Evolutionary conservation across 2,113 vertebrate species (phyloP).

Genomic region (Pantherophis guttatus): DNA sequence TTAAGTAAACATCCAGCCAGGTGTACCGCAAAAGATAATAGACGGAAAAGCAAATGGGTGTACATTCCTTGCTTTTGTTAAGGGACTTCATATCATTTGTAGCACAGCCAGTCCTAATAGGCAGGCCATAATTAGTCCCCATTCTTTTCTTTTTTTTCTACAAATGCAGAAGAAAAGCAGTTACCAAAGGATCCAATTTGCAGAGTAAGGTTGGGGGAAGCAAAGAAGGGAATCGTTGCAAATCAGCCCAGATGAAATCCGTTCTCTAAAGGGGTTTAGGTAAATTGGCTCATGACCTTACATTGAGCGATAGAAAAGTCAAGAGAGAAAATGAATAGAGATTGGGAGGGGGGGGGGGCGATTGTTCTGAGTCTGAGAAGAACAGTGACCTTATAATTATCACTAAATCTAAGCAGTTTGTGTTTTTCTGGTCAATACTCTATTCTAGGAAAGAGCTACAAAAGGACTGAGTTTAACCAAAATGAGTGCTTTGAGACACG

Average conservation of each 20-base stretch:
- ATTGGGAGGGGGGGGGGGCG: not conserved
- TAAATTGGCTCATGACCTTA: constrained; percentile 19
- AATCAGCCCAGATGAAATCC: constrained; percentile 2
- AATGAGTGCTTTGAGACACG: not conserved
- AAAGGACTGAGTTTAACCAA: constrained; percentile 5
- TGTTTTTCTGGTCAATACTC: constrained; percentile 9
- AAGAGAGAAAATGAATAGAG: constrained; percentile 14
- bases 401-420: constrained; percentile 29
- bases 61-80: not conserved
- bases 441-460: not conserved
- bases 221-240: not conserved
- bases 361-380: constrained; percentile 2
- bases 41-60: not conserved
- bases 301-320: constrained; percentile 8
- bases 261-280: constrained; percentile 10
- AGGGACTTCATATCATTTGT: not conserved
- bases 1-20: constrained; percentile 3
- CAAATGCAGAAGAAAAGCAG: not conserved
- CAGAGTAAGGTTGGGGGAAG: not conserved
- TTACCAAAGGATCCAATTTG: not conserved
- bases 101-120: not conserved
- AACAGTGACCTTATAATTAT: not conserved
- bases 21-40: not conserved
- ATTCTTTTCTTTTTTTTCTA: not conserved
- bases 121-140: not conserved